Conservation (phyloP, 2,113 vertebrate species). For the Peromyscus maniculatus region DNA sequence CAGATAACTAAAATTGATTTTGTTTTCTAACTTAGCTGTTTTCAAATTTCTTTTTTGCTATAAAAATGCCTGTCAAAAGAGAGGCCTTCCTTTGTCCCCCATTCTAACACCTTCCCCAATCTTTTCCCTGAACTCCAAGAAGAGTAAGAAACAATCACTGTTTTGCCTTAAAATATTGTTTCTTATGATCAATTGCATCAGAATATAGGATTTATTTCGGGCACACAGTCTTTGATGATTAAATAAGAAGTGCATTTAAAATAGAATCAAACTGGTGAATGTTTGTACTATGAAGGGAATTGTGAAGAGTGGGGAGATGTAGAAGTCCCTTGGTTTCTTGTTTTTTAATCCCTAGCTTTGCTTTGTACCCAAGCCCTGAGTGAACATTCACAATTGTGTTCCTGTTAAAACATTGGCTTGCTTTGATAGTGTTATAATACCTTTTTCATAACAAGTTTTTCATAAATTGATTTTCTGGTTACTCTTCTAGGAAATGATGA, state of each 20-base stretch:
- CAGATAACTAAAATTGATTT: conserved; percentile 30
- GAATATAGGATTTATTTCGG: conserved; percentile 46
- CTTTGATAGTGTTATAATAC: not conserved
- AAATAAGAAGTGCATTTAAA: conserved; percentile 51
- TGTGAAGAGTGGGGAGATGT: not conserved
- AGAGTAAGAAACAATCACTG: conserved; percentile 9
- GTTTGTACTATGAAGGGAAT: not conserved
- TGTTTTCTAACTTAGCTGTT: conserved; percentile 9
- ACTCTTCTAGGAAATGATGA: conserved; percentile 92
- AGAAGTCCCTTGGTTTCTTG: not conserved
- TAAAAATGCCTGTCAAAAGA: not conserved
- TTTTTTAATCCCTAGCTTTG: not conserved
- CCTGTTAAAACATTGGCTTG: conserved; percentile 23
- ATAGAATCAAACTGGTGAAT: not conserved
- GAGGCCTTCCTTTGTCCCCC: not conserved
- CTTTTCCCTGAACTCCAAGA: not conserved
- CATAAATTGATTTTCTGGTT: conserved; percentile 42
- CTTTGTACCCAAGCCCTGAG: conserved; percentile 4
- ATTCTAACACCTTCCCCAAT: rapidly evolving
- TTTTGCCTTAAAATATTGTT: conserved; percentile 40
- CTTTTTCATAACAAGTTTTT: conserved; percentile 37
- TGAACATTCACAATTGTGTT: not conserved
- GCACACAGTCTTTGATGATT: conserved; percentile 2
- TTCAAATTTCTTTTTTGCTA: not conserved
- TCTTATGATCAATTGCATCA: conserved; percentile 32